A percentile compares a stretch with the other conserved stretches of the same genome.
phyloP scores from a whole-genome alignment of 2,113 vertebrate genomes.

The Paramormyrops kingsleyae region DNA sequence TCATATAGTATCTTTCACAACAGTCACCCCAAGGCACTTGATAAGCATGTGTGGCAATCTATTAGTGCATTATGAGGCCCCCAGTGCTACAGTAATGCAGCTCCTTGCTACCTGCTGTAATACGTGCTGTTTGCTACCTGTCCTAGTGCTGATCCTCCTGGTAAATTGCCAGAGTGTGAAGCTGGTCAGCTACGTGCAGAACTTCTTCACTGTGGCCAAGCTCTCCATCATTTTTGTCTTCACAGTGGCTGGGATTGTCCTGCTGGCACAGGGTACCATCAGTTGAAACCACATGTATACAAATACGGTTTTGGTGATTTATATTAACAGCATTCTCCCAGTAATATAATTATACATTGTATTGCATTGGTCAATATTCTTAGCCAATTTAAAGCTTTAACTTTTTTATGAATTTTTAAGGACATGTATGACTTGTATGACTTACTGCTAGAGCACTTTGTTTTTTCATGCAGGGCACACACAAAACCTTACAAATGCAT shows the following conservation, averaged over 20 bases:
- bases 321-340: background rate
- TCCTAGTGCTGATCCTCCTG: slow-evolving; percentile 64
- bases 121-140: background rate
- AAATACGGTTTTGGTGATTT: background rate
- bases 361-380: background rate
- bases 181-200: slow-evolving; percentile 79
- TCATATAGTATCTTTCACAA: background rate
- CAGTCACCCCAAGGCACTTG: background rate
- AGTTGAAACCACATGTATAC: background rate
- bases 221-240: slow-evolving; percentile 82
- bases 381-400: background rate
- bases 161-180: slow-evolving; percentile 87
- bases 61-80: background rate
- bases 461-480: slow-evolving; percentile 71
- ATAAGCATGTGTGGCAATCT: background rate
- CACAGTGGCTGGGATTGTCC: slow-evolving; percentile 70
- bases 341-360: background rate
- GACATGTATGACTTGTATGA: background rate
- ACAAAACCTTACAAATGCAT: slow-evolving; percentile 73
- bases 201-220: slow-evolving; percentile 81
- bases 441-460: background rate
- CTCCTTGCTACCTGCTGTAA: background rate
- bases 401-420: background rate
- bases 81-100: background rate
- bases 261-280: slow-evolving; percentile 77